Base-by-base conservation (phyloP, 2,113 vertebrate species). In the Phylloscopus trochilus region DNA sequence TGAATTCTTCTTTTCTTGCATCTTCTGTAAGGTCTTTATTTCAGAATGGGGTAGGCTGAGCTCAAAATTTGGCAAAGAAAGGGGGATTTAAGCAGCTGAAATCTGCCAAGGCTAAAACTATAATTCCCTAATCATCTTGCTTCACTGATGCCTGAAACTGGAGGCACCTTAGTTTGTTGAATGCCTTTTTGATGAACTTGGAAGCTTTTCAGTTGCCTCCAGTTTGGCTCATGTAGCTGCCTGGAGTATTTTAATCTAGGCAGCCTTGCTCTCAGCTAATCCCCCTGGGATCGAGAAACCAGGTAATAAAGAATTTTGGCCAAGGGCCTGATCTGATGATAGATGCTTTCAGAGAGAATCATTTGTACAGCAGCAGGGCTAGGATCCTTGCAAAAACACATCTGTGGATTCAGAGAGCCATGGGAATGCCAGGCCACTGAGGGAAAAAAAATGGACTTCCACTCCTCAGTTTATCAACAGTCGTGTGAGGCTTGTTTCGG, bases 241-340 rank as follows among this genome's bases (percentile, higher is more conserved):
- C 83, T 73, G 31, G 64, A 2, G 0, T 70, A 91, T 47, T 93
- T 76, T 95, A 78, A 89, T 87, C 52, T 75, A 81, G 81, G 79
- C 83, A 92, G 83, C 83, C n/a, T 77, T 83, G 76, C 88, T 97
- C 93, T 46, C 64, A 83, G 80, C 69, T 93, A 84, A 92, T 93
- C 43, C 89, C 83, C 3, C 37, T 63, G 92, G 95, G 91, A 95
- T 72, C 2, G 0, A 94, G 83, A 96, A 93, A 89, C 73, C 4
- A 13, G 67, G 56, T 95, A 94, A 93, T 96, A 83, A 96, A 93
- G 78, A 0, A 12, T 67, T 90, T 89, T 96, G 92, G 95, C 94
- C 23, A 22, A 78, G 83, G 60, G 86, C 96, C 91, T 91, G 68
- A 89, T 95, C 83, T 87, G 92, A 91, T 94, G 91, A 95, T 89